Percentiles rank a stretch among this genome's conserved stretches.
Conservation (phyloP, 2,797 vertebrate species). For the Orientallactaga sibirica region DNA sequence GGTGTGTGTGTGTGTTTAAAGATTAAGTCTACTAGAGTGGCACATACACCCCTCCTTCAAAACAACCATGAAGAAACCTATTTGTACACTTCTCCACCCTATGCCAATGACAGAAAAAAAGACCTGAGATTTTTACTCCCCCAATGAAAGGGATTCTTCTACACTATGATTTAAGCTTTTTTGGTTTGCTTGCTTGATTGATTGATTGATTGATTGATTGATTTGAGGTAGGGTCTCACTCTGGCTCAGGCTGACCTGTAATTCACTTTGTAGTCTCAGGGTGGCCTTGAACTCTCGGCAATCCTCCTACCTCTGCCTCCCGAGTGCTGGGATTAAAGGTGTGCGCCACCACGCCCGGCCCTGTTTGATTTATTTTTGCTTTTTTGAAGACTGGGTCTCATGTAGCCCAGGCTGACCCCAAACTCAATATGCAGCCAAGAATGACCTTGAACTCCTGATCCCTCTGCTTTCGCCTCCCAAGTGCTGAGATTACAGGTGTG, state of each 20-base stretch:
- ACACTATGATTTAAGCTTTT: background rate
- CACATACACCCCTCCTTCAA: background rate
- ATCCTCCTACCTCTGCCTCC: no score
- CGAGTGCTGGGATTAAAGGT: no score
- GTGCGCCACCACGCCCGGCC: no score
- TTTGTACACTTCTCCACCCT: background rate
- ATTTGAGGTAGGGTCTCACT: background rate
- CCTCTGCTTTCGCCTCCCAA: no score
- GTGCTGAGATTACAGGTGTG: background rate
- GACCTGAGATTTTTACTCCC: constrained; percentile 18
- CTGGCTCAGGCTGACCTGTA: no score
- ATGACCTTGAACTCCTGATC: background rate
- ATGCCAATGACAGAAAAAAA: constrained; percentile 33
- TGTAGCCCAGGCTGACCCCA: background rate
- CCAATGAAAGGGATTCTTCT: background rate
- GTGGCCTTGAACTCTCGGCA: no score
- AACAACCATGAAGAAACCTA: constrained; percentile 30
- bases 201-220: no score
- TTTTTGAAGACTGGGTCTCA: background rate
- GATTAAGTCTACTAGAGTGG: background rate
- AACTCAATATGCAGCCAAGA: background rate
- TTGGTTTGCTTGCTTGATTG: background rate
- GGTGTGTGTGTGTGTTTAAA: background rate
- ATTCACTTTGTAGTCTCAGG: no score
- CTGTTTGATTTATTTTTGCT: background rate